Conservation (phyloP, 2,888 invertebrate species). For the Oscheius sp. region DNA sequence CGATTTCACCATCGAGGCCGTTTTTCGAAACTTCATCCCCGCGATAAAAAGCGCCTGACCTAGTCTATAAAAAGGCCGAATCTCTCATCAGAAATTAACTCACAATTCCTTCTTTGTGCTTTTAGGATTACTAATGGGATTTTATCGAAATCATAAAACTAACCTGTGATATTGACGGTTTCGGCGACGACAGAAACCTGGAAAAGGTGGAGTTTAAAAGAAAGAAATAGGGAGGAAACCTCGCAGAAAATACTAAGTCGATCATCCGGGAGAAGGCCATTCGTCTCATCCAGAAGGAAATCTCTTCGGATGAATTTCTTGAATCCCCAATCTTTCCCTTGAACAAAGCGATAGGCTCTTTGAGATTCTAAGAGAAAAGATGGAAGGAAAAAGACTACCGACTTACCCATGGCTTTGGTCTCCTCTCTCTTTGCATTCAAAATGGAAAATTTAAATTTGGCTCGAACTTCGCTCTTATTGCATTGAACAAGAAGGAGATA, state of each 20-base stretch:
- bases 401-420: constrained; percentile 97
- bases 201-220: too few species aligned
- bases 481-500: constrained; percentile 98
- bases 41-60: too few species aligned
- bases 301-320: constrained; percentile 99
- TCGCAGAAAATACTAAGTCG: constrained; percentile 93
- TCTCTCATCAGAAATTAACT: too few species aligned
- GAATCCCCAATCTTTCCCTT: constrained; percentile 99
- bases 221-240: constrained; percentile 77
- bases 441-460: constrained; percentile 99
- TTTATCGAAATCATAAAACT: too few species aligned
- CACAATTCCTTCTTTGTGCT: too few species aligned
- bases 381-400: background rate
- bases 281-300: constrained; percentile 96
- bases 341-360: constrained; percentile 97
- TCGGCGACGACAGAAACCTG: constrained; percentile 91
- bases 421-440: constrained; percentile 99
- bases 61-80: too few species aligned
- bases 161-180: constrained; percentile 98
- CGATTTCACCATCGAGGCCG: too few species aligned
- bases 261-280: constrained; percentile 96
- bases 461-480: constrained; percentile 96
- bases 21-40: too few species aligned
- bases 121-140: too few species aligned
- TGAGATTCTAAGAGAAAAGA: constrained; percentile 79